phyloP scores from a whole-genome alignment of 2,113 vertebrate species.

The Pterocles burchelli region DNA sequence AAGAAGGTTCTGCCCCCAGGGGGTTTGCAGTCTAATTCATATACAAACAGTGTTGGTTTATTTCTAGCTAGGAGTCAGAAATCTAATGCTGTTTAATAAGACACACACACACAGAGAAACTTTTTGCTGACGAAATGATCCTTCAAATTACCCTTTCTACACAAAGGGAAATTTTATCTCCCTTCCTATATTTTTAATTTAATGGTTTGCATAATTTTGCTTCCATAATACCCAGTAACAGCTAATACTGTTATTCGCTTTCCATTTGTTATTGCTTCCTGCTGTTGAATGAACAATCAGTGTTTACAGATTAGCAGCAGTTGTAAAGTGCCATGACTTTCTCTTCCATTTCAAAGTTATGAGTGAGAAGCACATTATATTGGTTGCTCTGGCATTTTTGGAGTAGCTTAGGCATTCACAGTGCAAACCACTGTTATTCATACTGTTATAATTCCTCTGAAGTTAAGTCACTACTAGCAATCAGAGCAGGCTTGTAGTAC shows the following conservation, averaged over 20 bases:
- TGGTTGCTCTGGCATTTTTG: conserved; percentile 76
- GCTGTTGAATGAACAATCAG: conserved; percentile 72
- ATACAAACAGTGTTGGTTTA: background rate
- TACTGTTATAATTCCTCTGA: conserved; percentile 94
- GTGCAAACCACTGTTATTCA: conserved; percentile 83
- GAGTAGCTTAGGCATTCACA: conserved; percentile 77
- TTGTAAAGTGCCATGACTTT: conserved; percentile 72
- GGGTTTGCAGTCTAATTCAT: background rate
- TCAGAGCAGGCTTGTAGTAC: conserved; percentile 88
- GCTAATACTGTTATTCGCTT: conserved; percentile 33
- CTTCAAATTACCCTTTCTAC: background rate
- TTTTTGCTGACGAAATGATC: background rate
- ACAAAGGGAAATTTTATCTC: background rate
- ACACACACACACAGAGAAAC: background rate
- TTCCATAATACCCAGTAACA: background rate
- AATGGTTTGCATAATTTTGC: background rate
- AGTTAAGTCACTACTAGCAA: conserved; percentile 95
- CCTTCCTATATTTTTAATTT: background rate
- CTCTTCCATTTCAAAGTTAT: conserved; percentile 66
- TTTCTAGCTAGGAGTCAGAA: background rate
- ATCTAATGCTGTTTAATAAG: background rate
- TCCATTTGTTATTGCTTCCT: conserved; percentile 59
- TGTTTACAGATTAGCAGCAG: conserved; percentile 71
- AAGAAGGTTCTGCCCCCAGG: background rate
- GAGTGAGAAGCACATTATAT: conserved; percentile 71